Evolutionary conservation across 2,888 invertebrate species (phyloP).

Genomic region (Ischnura elegans): DNA sequence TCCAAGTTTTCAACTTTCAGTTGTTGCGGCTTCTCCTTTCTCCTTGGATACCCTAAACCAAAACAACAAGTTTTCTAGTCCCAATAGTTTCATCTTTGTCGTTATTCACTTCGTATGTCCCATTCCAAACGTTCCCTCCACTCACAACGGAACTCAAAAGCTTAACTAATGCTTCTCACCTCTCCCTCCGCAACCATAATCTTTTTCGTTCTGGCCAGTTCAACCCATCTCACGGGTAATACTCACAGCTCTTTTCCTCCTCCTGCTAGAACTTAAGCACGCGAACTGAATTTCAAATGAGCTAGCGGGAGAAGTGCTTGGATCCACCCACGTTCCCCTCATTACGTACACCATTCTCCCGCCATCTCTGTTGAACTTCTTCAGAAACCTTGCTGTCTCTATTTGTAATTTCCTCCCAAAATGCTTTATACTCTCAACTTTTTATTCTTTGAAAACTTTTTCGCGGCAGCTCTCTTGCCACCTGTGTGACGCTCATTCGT

Average conservation of each 20-base stretch:
- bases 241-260: background rate
- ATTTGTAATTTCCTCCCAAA: background rate
- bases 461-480: no score
- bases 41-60: no score
- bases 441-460: background rate
- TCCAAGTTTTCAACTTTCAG: no score
- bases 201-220: background rate
- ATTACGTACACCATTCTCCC: background rate
- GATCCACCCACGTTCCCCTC: background rate
- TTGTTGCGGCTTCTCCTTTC: no score
- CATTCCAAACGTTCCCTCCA: no score
- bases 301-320: background rate
- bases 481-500: background rate
- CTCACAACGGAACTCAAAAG: no score
- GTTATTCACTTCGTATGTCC: no score
- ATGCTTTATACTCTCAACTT: background rate
- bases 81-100: no score
- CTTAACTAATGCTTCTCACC: background rate
- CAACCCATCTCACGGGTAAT: constrained; percentile 24
- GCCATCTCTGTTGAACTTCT: background rate
- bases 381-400: no score
- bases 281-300: constrained; percentile 58
- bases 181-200: background rate
- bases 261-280: background rate
- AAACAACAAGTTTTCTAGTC: no score